Conservation (phyloP, 1,140 invertebrate species). For the Drosophila subpulchrella region DNA sequence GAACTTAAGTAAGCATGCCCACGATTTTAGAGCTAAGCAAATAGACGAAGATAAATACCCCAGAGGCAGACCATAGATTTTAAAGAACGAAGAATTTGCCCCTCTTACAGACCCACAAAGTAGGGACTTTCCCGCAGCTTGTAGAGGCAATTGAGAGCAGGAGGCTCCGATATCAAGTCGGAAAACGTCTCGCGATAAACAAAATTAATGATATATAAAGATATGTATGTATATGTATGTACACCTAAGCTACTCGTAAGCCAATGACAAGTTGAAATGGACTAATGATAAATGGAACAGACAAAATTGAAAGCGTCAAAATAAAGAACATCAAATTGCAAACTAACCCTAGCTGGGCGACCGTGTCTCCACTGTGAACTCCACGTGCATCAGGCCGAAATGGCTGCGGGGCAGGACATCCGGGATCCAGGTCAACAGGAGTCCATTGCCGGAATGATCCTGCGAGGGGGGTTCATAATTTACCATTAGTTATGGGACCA, state of each 20-base stretch:
- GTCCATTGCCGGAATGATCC: constrained; percentile 47
- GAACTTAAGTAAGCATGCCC: constrained; percentile 74
- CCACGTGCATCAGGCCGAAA: constrained; percentile 69
- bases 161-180: constrained; percentile 12
- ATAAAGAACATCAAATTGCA: constrained; percentile 70
- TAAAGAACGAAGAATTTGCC: constrained; percentile 53
- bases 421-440: constrained; percentile 71
- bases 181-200: constrained; percentile 38
- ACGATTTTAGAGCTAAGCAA: constrained; percentile 80
- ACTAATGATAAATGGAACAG: constrained; percentile 32
- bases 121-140: constrained; percentile 52
- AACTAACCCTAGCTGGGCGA: constrained; percentile 28
- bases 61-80: constrained; percentile 68
- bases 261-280: constrained; percentile 70
- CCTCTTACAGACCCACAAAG: constrained; percentile 11
- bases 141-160: constrained; percentile 28
- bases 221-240: constrained; percentile 66
- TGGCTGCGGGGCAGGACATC: constrained; percentile 66
- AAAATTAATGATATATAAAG: constrained; percentile 47
- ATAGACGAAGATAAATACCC: constrained; percentile 39
- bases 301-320: constrained; percentile 70
- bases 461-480: neutral
- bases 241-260: constrained; percentile 73
- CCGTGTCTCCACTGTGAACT: constrained; percentile 56
- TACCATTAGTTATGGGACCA: neutral